Evolutionary conservation across 2,888 invertebrate genomes (phyloP), one percentile per base, ranked within the genome.

Genomic region (Brenthis ino): DNA sequence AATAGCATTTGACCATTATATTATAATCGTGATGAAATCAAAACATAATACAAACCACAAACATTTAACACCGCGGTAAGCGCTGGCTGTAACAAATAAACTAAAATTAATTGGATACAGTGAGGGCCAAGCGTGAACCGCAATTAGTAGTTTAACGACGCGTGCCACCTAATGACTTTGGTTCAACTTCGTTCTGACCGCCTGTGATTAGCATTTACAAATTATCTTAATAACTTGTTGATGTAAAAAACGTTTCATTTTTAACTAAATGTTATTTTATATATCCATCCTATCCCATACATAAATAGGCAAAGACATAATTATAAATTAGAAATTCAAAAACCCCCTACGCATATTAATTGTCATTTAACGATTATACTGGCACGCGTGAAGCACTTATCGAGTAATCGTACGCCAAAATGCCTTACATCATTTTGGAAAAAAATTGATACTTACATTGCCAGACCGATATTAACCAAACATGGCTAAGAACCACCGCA

Each of bases 141-240:
- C 89, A 89, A 89, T 91, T 91, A 90, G 85, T 81, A 81, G 82
- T 80, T 82, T 83, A 85, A 84, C 83, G 86, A 82, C 78, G 79
- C 83, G 80, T 76, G 70, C 76, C 75, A 77, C 81, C 85, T 89
- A 91, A 91, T 90, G 90, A 82, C 81, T 80, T 80, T 77, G 85
- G 85, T 84, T 82, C 80, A 74, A 73, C 84, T 80, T 79, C 81
- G 76, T 77, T 76, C 80, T 81, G 72, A 65, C 63, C 65, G 80
- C 77, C 77, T 72, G 65, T 58, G 57, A 71, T 70, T 70, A 70
- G 58, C 74, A 69, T 72, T 74, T 68, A 69, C 70, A 71, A 73
- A 73, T 74, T 73, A 67, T 68, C 56, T 50, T 64, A 69, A 72
- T 70, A 68, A 64, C 37, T 64, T 58, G 57, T 50, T 67, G 50